Evolutionary conservation across 2,113 vertebrate genomes (phyloP).

Genomic region (Strix uralensis): DNA sequence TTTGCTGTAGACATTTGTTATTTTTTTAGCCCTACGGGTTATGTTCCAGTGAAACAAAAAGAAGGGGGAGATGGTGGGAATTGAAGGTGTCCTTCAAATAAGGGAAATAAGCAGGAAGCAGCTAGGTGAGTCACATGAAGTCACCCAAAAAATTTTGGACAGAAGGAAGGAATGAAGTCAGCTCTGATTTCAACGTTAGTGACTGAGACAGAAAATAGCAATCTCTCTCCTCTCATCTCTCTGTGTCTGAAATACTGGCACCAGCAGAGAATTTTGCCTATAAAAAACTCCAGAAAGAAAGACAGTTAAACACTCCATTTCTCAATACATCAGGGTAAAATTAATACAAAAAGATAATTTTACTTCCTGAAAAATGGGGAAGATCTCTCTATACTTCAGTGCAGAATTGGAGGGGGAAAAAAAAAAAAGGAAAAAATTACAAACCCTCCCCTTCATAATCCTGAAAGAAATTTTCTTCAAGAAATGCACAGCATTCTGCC

Average conservation of each 20-base stretch:
- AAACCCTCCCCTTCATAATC: neutral
- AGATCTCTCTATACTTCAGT: neutral
- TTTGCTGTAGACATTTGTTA: neutral
- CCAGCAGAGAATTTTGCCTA: neutral
- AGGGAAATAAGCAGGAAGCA: neutral
- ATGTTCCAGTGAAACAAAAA: neutral
- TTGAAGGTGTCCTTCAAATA: neutral
- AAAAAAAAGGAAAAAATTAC: no score
- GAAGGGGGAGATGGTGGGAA: neutral
- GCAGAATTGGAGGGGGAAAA: accelerated
- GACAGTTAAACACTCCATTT: neutral
- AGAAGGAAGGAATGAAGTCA: neutral
- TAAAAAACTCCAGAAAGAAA: neutral
- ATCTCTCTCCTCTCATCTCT: neutral
- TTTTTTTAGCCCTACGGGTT: neutral
- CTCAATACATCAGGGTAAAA: neutral
- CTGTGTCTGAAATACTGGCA: neutral
- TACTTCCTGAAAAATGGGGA: neutral
- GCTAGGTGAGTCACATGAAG: neutral
- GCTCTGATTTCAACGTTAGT: neutral
- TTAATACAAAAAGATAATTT: neutral
- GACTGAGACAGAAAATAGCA: neutral
- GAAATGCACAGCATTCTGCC: neutral
- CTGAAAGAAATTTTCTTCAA: neutral
- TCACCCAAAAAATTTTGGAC: neutral